Evolutionary conservation across 2,113 vertebrate genomes (phyloP).

Genomic region (Salvelinus namaycush): DNA sequence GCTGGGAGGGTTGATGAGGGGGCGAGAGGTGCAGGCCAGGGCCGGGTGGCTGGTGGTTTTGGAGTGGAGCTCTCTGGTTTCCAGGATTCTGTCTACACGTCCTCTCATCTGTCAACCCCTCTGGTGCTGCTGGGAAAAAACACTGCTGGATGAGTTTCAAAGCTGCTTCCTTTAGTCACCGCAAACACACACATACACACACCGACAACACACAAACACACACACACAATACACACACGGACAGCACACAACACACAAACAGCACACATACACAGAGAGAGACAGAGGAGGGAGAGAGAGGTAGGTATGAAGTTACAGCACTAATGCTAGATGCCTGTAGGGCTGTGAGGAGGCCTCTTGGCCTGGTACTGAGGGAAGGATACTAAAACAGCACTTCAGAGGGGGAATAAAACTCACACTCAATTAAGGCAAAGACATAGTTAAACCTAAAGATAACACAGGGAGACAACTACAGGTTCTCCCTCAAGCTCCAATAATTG

Average conservation of each 20-base stretch:
- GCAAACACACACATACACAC: not conserved
- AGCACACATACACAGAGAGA: not conserved
- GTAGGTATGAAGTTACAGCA: not conserved
- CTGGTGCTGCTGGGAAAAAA: not conserved
- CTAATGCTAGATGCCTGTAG: not conserved
- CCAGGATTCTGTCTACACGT: not conserved
- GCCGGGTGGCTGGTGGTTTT: not conserved
- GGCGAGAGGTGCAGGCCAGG: not conserved
- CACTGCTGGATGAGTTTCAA: not conserved
- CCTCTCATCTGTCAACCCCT: not conserved
- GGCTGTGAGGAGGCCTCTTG: not conserved
- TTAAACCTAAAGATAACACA: too few relatives aligned
- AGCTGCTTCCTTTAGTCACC: not conserved
- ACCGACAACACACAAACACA: not conserved
- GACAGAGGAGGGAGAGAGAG: not conserved
- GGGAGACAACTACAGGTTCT: not conserved
- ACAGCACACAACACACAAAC: not conserved
- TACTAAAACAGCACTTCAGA: too few relatives aligned
- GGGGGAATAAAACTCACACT: too few relatives aligned
- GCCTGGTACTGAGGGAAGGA: not conserved
- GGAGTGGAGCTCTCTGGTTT: conserved; percentile 1
- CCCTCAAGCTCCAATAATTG: too few relatives aligned
- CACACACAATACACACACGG: not conserved
- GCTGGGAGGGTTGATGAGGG: not conserved
- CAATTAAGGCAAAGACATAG: too few relatives aligned